phyloP scores from a whole-genome alignment of 2,113 vertebrate genomes.

The Heptranchias perlo region DNA sequence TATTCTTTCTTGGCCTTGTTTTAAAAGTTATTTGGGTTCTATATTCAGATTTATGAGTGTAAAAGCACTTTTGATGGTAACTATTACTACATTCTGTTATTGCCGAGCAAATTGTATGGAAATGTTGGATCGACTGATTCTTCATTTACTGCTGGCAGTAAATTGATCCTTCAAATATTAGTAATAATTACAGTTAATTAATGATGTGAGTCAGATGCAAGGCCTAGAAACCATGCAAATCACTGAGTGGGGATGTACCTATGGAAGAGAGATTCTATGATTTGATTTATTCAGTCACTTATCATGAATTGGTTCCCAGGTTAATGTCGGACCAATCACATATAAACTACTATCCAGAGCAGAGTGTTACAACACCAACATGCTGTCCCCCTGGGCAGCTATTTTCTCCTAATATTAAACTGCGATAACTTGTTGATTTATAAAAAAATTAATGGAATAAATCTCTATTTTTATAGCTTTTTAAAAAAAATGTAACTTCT shows the following conservation, averaged over 20 bases:
- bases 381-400: neutral
- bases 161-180: neutral
- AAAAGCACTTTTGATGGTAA: neutral
- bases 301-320: neutral
- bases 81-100: neutral
- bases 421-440: neutral
- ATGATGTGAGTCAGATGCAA: neutral
- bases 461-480: neutral
- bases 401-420: neutral
- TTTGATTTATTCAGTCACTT: neutral
- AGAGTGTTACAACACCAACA: neutral
- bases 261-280: neutral
- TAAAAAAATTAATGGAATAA: neutral
- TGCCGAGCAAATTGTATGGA: neutral
- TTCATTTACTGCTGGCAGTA: neutral
- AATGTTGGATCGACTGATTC: neutral
- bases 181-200: neutral
- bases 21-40: neutral
- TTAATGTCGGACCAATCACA: neutral
- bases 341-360: neutral
- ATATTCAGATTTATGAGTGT: neutral
- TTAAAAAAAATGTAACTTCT: neutral
- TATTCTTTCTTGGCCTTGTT: neutral
- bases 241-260: neutral
- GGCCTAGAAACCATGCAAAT: neutral